Evolutionary conservation across 1,140 invertebrate species (phyloP).

Genomic region (Drosophila punjabiensis): DNA sequence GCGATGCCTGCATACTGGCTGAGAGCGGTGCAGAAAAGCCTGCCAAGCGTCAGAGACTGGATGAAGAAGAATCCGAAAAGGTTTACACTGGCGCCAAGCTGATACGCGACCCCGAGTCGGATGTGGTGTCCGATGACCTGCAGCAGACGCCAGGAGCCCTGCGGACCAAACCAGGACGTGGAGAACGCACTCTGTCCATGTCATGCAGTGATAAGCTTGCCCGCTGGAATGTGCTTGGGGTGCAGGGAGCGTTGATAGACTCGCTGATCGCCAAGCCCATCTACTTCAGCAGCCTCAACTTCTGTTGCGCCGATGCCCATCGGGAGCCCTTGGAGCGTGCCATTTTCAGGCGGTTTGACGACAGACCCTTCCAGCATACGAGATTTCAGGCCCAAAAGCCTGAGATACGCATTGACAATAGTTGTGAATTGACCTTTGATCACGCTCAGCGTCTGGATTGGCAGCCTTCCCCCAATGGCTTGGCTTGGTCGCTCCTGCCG

Average conservation of each 20-base stretch:
- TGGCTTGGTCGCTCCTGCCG: conserved; percentile 87
- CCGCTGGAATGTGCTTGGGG: conserved; percentile 93
- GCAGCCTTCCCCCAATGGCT: conserved; percentile 87
- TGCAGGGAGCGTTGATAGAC: conserved; percentile 92
- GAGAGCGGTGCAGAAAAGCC: conserved; percentile 24
- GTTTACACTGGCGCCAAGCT: conserved; percentile 95
- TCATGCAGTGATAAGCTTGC: conserved; percentile 98
- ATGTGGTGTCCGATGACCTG: conserved; percentile 85
- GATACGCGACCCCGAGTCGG: conserved; percentile 87
- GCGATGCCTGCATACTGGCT: conserved; percentile 89
- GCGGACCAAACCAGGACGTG: conserved; percentile 96
- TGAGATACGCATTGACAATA: conserved; percentile 75
- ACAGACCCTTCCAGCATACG: conserved; percentile 65
- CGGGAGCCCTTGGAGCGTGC: conserved; percentile 89
- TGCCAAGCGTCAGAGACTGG: conserved; percentile 67
- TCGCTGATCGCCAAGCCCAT: conserved; percentile 89
- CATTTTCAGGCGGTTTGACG: conserved; percentile 86
- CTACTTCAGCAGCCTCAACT: conserved; percentile 89
- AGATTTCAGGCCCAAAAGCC: conserved; percentile 74
- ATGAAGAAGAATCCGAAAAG: conserved; percentile 7
- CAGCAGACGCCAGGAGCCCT: conserved; percentile 88
- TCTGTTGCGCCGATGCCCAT: conserved; percentile 89
- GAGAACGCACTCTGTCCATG: conserved; percentile 94
- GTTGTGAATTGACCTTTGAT: conserved; percentile 85
- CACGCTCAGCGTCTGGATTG: conserved; percentile 84